Conservation (phyloP, 2,888 invertebrate genomes). For the Escarpia spicata region DNA sequence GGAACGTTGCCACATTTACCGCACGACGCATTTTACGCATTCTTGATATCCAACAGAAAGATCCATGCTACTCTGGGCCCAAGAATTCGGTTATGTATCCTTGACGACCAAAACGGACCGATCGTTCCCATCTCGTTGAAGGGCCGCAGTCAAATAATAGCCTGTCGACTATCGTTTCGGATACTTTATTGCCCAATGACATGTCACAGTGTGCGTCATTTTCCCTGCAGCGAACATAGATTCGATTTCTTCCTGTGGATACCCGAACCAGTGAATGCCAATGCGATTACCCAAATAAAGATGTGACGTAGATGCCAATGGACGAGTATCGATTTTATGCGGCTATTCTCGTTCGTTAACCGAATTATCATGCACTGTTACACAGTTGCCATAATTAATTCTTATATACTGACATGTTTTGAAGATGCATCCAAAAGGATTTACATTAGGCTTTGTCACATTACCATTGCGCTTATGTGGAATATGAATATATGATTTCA, state of each 20-base stretch:
- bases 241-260: not conserved
- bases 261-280: not conserved
- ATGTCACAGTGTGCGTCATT: not conserved
- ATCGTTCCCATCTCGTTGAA: not conserved
- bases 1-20: not conserved
- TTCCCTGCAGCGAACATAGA: not conserved
- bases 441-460: too few species aligned
- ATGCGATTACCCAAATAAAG: slow-evolving; percentile 13
- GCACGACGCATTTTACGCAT: not conserved
- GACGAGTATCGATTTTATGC: not conserved
- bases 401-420: not conserved
- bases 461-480: not conserved
- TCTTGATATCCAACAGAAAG: not conserved
- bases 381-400: not conserved
- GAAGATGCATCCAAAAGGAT: not conserved
- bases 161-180: not conserved
- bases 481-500: too few species aligned
- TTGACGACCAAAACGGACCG: not conserved
- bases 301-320: not conserved
- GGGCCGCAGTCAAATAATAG: not conserved
- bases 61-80: not conserved
- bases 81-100: not conserved
- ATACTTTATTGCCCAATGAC: not conserved
- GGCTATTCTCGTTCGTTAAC: not conserved
- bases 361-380: not conserved